Evolutionary conservation across 2,113 vertebrate genomes (phyloP), one percentile per base, ranked within the genome.

Genomic region (Panurus biarmicus): DNA sequence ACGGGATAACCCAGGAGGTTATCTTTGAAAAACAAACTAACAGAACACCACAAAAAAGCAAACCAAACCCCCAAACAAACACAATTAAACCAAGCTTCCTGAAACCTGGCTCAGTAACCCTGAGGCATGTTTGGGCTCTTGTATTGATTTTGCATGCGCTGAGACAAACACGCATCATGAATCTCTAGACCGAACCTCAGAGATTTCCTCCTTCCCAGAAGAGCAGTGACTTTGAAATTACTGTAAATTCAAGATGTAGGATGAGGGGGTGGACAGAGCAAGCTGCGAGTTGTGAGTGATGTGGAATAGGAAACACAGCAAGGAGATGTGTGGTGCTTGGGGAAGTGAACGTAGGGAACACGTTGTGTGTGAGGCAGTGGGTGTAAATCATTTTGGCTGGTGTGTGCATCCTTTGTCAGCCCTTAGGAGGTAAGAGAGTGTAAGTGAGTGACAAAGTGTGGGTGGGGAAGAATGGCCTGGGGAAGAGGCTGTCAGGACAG

Each of bases 271-370:
- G 51, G 38, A 47, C 70, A 66, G 50, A 72, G 20, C 28, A 61
- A 53, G 42, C 44, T 76, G 44, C 0, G 1, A 24, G 53, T 53
- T 67, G 44, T 65, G 61, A 5, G 9, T 60, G 53, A 13, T 53
- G 69, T 44, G 48, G 42, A 29, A 1, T 48, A 38, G 48, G 31
- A 90, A 83, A 47, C 23, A 12, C 36, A 57, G 35, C 66, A 61
- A 53, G 45, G 14, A 85, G 50, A 31, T 28, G 42, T 8, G 15
- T 1, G 1, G 36, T 12, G 38, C 56, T 40, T 42, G 29, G 8
- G 31, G 53, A 57, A 8, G 40, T 2, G 19, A 54, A 16, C 0
- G 0, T 4, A 51, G 36, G 44, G 73, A 82, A 24, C 25, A 4
- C 0, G 0, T 11, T 33, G 3, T 64, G n/a, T 31, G 15, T 40